Evolutionary conservation across 2,113 vertebrate species (phyloP).

Genomic region (Hypomesus transpacificus): DNA sequence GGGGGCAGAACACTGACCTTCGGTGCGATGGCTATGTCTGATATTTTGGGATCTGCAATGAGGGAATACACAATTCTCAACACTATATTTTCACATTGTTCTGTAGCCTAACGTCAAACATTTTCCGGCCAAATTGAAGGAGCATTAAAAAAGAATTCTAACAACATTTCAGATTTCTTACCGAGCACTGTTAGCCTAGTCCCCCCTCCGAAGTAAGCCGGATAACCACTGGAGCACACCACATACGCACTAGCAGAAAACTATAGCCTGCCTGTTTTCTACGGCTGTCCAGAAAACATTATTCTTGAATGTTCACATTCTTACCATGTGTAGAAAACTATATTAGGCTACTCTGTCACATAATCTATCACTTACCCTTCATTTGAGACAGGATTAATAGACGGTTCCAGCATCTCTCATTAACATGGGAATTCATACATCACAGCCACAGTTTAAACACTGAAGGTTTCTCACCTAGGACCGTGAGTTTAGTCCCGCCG

Average conservation of each 20-base stretch:
- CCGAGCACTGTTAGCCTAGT: slow-evolving; percentile 55
- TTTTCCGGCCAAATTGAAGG: too few species aligned
- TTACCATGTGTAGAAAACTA: not conserved
- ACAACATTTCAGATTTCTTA: slow-evolving; percentile 11
- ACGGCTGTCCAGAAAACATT: not conserved
- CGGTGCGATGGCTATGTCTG: not conserved
- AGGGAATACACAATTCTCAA: slow-evolving; percentile 3
- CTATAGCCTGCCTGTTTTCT: not conserved
- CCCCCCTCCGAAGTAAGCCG: slow-evolving; percentile 62
- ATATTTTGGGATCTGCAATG: not conserved
- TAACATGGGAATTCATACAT: not conserved
- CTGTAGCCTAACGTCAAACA: too few species aligned
- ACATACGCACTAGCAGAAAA: slow-evolving; percentile 17
- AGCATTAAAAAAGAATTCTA: not conserved
- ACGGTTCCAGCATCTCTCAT: not conserved
- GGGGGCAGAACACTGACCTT: slow-evolving; percentile 71
- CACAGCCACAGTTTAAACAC: not conserved
- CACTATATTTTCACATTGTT: too few species aligned
- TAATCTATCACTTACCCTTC: not conserved
- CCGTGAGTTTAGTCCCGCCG: slow-evolving; percentile 73
- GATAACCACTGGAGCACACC: slow-evolving; percentile 32
- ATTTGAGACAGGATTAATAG: not conserved
- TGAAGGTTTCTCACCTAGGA: slow-evolving; percentile 54
- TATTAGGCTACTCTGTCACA: not conserved
- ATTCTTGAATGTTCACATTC: too few species aligned